Evolutionary conservation across 2,797 vertebrate genomes (phyloP), one percentile per base, ranked within the genome.

Genomic region (Pseudotriccus pelzelni): DNA sequence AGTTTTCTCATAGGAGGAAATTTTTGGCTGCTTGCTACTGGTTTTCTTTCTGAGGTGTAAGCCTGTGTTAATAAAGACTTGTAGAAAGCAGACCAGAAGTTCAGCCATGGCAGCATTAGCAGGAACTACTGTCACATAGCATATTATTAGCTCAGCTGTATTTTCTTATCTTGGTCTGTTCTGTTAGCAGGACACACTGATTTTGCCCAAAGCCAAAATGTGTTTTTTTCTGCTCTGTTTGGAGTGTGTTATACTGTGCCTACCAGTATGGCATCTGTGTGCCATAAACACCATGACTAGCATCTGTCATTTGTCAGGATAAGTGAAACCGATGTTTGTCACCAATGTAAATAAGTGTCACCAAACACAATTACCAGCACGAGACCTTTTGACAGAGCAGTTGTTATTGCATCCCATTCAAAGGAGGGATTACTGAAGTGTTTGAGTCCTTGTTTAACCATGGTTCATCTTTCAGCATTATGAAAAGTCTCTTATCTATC

Each of bases 241-340:
- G n/a, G 30, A 32, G 73, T 81, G 20, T 88, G 60, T 87, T 66
- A 17, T 23, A 6, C n/a, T 86, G n/a, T 63, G 30, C 22, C 50
- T 66, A 69, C 52, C 25, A 37, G 24, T 36, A 25, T 30, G n/a
- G 43, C 46, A 59, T 58, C 84, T 50, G n/a, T 53, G 66, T 78
- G 47, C 56, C 83, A 49, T 49, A 73, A 84, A 56, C 43, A 86
- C 28, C 55, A 15, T 16, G 36, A 41, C 39, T 72, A 66, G 32
- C 53, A 78, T 44, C 76, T 89, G 62, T 55, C 43, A 50, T 59
- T 84, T 73, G 43, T 89, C 74, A 41, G 0, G 2, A 6, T 47
- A 39, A 91, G 52, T 30, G 50, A 87, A 87, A 68, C 23, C 5
- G 15, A 39, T 86, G 66, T 90, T 91, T 84, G 50, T 27, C 73